These are phyloP conservation scores for Smithornis capensis DNA, from an alignment of 2,113 vertebrate species.

Conservation along the genomic window DNA sequence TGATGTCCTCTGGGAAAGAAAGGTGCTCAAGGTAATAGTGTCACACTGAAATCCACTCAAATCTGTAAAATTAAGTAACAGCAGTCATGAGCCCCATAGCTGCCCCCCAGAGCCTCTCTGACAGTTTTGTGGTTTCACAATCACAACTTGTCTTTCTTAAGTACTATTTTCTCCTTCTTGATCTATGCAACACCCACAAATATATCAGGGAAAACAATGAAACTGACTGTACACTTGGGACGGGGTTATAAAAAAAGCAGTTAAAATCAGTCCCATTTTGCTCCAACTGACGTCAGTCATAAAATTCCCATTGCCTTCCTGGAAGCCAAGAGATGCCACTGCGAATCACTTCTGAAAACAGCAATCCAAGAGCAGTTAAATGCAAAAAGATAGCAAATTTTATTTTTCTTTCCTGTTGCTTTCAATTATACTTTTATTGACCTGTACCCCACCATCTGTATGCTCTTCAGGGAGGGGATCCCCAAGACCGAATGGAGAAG, in stretches of 20 bases:
- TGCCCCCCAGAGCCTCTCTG: neutral
- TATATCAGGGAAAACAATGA: conserved; percentile 28
- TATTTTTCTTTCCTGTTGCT: neutral
- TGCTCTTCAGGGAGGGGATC: neutral
- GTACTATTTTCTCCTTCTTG: neutral
- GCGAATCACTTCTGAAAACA: neutral
- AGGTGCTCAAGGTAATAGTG: neutral
- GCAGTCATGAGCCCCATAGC: neutral
- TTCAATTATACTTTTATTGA: neutral
- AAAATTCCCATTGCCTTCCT: conserved; percentile 54
- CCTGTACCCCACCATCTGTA: neutral
- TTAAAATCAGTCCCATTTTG: conserved; percentile 12
- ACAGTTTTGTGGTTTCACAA: neutral
- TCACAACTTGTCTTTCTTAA: neutral
- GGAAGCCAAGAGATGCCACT: conserved; percentile 43
- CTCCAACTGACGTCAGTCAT: conserved; percentile 31
- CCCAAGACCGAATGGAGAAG: neutral
- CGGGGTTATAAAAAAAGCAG: neutral
- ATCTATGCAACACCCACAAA: conserved; percentile 4
- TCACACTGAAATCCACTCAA: neutral
- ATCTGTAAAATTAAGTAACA: neutral
- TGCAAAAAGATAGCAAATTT: neutral
- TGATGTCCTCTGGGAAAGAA: neutral
- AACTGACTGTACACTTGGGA: conserved; percentile 8
- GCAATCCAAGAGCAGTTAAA: neutral